Percentiles rank a stretch among this genome's conserved stretches.
phyloP scores from a whole-genome alignment of 2,797 vertebrate genomes.

The Macroramphosus scolopax region DNA sequence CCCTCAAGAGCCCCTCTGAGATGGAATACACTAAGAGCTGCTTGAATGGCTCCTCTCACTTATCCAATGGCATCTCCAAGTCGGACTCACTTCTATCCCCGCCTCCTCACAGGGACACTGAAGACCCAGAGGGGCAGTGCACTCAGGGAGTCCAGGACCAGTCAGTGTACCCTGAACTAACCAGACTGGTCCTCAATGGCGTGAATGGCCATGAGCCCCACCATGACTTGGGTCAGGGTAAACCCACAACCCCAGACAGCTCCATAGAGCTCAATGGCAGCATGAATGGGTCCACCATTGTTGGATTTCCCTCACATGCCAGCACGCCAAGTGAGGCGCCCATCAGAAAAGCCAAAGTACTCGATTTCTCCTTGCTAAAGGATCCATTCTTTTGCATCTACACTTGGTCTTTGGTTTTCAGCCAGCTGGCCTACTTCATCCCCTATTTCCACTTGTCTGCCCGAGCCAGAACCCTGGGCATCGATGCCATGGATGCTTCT shows the following conservation, averaged over 20 bases:
- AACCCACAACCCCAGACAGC: slow-evolving; percentile 44
- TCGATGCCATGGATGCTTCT: slow-evolving; percentile 88
- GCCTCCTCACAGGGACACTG: slow-evolving; percentile 42
- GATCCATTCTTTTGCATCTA: slow-evolving; percentile 91
- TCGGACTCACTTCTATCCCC: slow-evolving; percentile 53
- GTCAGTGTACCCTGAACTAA: slow-evolving; percentile 61
- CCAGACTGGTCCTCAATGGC: slow-evolving; percentile 63
- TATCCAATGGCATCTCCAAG: slow-evolving; percentile 73
- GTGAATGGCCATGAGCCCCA: slow-evolving; percentile 53
- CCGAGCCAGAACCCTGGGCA: slow-evolving; percentile 84
- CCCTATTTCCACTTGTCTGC: slow-evolving; percentile 90
- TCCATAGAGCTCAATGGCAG: slow-evolving; percentile 61
- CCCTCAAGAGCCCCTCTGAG: slow-evolving; percentile 65
- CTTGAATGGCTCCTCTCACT: slow-evolving; percentile 65
- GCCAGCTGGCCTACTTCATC: slow-evolving; percentile 90
- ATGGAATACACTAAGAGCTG: slow-evolving; percentile 70
- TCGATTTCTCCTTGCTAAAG: slow-evolving; percentile 85
- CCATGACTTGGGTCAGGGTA: slow-evolving; percentile 50
- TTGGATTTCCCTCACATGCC: slow-evolving; percentile 47
- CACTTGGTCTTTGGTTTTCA: slow-evolving; percentile 91
- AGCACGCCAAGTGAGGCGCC: slow-evolving; percentile 47
- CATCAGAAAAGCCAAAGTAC: slow-evolving; percentile 69
- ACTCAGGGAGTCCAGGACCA: slow-evolving; percentile 43
- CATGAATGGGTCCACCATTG: slow-evolving; percentile 61
- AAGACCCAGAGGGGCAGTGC: slow-evolving; percentile 45